These are phyloP conservation scores for Physella acuta DNA, from an alignment of 1,140 invertebrate genomes.

Conservation along the genomic window DNA sequence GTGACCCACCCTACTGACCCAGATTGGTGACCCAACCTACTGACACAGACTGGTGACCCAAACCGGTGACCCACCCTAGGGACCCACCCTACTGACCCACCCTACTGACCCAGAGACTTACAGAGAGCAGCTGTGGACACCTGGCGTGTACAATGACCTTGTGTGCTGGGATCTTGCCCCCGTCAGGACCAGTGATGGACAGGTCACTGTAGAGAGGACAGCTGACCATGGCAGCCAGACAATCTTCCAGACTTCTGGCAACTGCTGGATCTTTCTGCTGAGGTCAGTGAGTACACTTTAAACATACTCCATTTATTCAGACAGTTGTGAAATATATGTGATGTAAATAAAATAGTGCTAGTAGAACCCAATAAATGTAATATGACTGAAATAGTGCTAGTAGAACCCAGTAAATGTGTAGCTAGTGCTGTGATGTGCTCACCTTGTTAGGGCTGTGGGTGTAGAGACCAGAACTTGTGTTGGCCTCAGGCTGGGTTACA, in stretches of 20 bases:
- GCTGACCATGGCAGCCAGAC: constrained; percentile 39
- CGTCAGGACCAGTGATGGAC: constrained; percentile 24
- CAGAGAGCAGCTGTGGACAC: constrained; percentile 38
- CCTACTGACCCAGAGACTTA: too few relatives aligned
- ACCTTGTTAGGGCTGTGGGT: too few relatives aligned
- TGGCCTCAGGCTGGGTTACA: too few relatives aligned
- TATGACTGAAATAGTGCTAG: neutral
- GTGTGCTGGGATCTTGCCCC: constrained; percentile 31
- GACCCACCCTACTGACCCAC: too few relatives aligned
- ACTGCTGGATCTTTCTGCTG: constrained; percentile 8
- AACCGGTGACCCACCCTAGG: too few relatives aligned
- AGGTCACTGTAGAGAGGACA: constrained; percentile 38
- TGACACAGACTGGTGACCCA: too few relatives aligned
- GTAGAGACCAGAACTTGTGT: too few relatives aligned
- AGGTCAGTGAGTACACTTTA: neutral
- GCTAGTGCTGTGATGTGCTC: neutral
- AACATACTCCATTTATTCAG: neutral
- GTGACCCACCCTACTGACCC: neutral
- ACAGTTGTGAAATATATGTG: neutral
- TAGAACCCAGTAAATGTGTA: neutral
- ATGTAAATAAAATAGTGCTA: neutral
- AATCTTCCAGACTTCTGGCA: constrained; percentile 12
- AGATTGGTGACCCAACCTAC: too few relatives aligned
- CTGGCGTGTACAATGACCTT: constrained; percentile 32
- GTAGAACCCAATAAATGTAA: neutral